Evolutionary conservation across 2,797 vertebrate genomes (phyloP), one percentile per base, ranked within the genome.

Genomic region (Epinephelus awoara): DNA sequence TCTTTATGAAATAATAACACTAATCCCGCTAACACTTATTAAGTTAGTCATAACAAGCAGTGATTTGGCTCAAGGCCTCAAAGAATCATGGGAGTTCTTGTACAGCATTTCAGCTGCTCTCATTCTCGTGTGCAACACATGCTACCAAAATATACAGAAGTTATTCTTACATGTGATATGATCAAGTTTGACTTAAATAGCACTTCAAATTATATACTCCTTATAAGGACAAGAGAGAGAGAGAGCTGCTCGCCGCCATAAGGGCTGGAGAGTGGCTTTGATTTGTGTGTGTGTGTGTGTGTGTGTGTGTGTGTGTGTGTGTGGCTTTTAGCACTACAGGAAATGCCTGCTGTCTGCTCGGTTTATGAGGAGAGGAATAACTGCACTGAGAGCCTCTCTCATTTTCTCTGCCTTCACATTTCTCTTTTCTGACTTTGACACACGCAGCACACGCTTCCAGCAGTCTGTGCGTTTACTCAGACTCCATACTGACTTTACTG

Each of bases 301-400:
- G 27, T 34, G 29, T 29, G 29, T 29, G 29, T 29, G 29, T 29
- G 29, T 34, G 29, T 34, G 29, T 34, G 29, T 73, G 79, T 77
- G 85, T 47, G 63, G 27, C 68, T 91, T 85, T 87, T n/a, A 81
- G 87, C 61, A 19, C 85, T 80, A 89, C 88, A 93, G 95, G 93
- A 94, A 95, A 94, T 92, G 91, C 91, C 87, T 92, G 88, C 82
- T 82, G 77, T 89, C 94, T 90, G 77, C 81, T 74, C 25, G 38
- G 58, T 92, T 92, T 94, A 92, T 84, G 86, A 58, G 80, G 18
- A 84, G 29, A 64, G 65, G 72, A 90, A 79, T 89, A 83, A 85
- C 74, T 80, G 74, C 34, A 10, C 71, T 83, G 19, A 81, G 59
- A 69, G 64, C 71, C 70, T 67, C 79, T 46, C 71, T 77, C 62